Evolutionary conservation across 2,797 vertebrate genomes (phyloP), one percentile per base, ranked within the genome.

Genomic region (Poeciliopsis infans): DNA sequence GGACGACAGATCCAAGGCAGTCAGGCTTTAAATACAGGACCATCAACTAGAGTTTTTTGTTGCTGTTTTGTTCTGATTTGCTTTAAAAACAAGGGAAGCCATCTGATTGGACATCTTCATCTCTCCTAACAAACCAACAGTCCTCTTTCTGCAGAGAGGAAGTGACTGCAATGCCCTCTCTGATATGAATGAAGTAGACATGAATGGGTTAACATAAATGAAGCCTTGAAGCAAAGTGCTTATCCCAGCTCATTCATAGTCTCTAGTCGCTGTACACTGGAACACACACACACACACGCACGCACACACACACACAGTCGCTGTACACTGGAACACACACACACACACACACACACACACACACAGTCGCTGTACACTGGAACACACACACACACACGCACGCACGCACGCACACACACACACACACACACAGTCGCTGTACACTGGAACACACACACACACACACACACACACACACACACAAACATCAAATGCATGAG

Each of bases 181-280:
- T 90, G 82, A 85, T 88, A 64, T 89, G 85, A 92, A 88, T 89
- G 82, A 84, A 88, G 71, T 76, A 81, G 87, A 75, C 78, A 73
- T 70, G 83, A 89, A 88, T 68, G 77, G 75, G 92, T 90, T 90
- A 91, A 91, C 45, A 79, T 83, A 88, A 89, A 87, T 76, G 33
- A 90, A 84, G 88, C 80, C 88, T 82, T 25, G 73, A 86, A 90
- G 91, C 82, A 79, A 89, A 90, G 82, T 49, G 77, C 82, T 88
- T 87, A 90, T 91, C 84, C 81, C 57, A 71, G 79, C 86, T 90
- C 90, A 94, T 93, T 94, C 92, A 93, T 91, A 87, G 81, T 87
- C 88, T 88, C 85, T 77, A 81, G 85, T 83, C 87, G 82, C 72
- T 71, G 76, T 73, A 78, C 61, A 61, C 57, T 31, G 23, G 1